Conservation (phyloP, 2,888 invertebrate species). For the Drosophila fulvimacula region DNA sequence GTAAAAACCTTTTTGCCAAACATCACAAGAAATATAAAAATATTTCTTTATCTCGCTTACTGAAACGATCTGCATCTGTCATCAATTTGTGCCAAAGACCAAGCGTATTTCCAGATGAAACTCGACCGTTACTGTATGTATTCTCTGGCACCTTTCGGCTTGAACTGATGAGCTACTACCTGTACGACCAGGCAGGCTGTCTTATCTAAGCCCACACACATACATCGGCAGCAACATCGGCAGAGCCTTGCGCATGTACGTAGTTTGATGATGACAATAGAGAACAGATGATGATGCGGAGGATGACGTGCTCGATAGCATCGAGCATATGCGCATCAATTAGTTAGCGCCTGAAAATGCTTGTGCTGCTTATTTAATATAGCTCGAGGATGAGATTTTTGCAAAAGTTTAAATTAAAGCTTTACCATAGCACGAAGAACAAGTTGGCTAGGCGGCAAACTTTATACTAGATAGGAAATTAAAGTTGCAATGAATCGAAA, state of each 20-base stretch:
- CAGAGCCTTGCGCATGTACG: constrained; percentile 4
- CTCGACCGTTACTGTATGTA: constrained; percentile 17
- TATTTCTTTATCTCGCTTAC: background rate
- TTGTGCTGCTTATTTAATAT: background rate
- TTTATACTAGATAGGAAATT: background rate
- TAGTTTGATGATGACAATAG: constrained; percentile 55
- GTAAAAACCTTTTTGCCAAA: background rate
- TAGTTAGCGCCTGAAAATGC: constrained; percentile 3
- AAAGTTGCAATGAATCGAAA: background rate
- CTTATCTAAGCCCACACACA: constrained; percentile 2
- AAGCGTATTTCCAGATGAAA: background rate
- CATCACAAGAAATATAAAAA: background rate
- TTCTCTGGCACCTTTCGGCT: constrained; percentile 41
- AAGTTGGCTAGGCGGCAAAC: background rate
- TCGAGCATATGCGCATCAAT: constrained; percentile 57
- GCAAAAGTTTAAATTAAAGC: constrained; percentile 2
- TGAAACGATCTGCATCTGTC: constrained; percentile 16
- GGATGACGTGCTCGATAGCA: constrained; percentile 73
- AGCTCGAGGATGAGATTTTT: too few species aligned
- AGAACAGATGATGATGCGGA: constrained; percentile 30
- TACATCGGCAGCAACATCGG: background rate
- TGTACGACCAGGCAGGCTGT: background rate
- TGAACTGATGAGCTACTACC: constrained; percentile 43
- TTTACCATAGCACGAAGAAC: background rate
- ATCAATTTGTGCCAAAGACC: background rate